Base-by-base conservation (phyloP, 2,888 invertebrate species). In the Acleris sparsana region DNA sequence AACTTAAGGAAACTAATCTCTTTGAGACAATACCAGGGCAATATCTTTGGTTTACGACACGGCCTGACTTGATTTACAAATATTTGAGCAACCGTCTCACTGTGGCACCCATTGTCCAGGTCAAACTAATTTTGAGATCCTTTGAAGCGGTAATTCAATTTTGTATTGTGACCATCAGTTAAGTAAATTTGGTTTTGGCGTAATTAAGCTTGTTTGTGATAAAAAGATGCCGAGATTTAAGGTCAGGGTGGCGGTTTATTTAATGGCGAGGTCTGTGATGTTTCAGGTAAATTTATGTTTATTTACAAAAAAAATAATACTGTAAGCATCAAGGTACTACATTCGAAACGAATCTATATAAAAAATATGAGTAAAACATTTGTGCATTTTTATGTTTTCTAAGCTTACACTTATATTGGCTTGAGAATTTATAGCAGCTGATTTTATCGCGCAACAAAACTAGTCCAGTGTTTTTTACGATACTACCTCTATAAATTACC, bases 21-120 rank as follows among this genome's bases (percentile, higher is more conserved):
- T 86, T 83, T 80, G 87, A 88, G 84, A 91, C 90, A 91, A 92
- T 91, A 85, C 87, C 80, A 76, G 71, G 78, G 83, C 85, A 86
- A 87, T 89, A 90, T 87, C 88, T 87, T 82, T 85, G 85, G 86
- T 91, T 92, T 89, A 90, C 88, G 91, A 87, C 85, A 75, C 77
- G 75, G 74, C 73, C 78, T 79, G 79, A 81, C 84, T 85, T 83
- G 80, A 86, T 84, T 83, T 83, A 85, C 87, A 90, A 90, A 89
- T 90, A 90, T 91, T 89, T 87, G 86, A 90, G 83, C 85, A 85
- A 81, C 79, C 78, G 73, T 75, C 80, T 79, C 78, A 75, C 80
- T 75, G 73, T 77, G 77, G 73, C 77, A 76, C 80, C 84, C 82
- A 87, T 89, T 91, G 91, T 90, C 86, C 86, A 88, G 88, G 88